Percentiles rank a stretch among this genome's conserved stretches.
Evolutionary conservation across 2,113 vertebrate genomes (phyloP).

Genomic region (Saccopteryx leptura): DNA sequence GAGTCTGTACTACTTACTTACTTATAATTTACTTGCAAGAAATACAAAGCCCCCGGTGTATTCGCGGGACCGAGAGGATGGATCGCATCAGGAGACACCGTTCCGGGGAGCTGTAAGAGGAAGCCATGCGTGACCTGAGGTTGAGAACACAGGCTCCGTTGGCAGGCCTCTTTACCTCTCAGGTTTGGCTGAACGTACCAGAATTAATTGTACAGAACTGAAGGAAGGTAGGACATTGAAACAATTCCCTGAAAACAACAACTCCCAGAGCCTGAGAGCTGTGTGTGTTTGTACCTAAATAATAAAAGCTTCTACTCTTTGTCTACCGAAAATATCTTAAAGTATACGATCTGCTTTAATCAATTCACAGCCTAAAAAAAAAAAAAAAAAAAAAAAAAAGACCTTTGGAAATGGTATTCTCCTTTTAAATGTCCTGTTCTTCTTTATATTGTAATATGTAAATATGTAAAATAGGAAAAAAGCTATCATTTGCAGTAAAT

Average conservation of each 20-base stretch:
- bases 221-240: neutral
- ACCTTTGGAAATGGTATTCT: neutral
- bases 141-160: neutral
- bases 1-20: conserved; percentile 4
- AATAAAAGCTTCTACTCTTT: neutral
- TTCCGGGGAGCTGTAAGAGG: neutral
- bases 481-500: neutral
- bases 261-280: no score
- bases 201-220: neutral
- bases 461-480: neutral
- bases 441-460: neutral
- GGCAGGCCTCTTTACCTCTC: neutral
- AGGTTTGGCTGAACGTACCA: neutral
- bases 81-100: no score
- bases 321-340: neutral
- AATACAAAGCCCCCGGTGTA: neutral
- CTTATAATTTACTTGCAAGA: conserved; percentile 46
- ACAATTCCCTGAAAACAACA: neutral
- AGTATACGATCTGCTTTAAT: neutral
- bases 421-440: neutral
- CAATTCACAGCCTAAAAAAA: neutral
- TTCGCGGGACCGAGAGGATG: neutral
- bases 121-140: neutral
- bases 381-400: neutral
- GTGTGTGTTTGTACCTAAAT: neutral